Percentiles rank a stretch among this genome's conserved stretches.
phyloP scores from a whole-genome alignment of 2,113 vertebrate genomes.

The Tetrax tetrax region DNA sequence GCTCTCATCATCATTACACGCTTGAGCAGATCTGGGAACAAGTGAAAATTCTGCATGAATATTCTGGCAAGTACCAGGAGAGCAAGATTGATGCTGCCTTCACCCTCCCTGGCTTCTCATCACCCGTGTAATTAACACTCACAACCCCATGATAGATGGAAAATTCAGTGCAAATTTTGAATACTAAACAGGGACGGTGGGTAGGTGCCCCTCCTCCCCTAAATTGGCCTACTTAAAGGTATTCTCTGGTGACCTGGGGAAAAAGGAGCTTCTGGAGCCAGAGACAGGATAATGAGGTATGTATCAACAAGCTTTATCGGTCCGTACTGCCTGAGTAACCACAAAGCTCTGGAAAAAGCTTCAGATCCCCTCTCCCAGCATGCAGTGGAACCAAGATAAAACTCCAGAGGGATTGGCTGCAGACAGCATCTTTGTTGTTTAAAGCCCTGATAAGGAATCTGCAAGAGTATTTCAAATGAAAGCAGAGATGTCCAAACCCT shows the following conservation, averaged over 20 bases:
- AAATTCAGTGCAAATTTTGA: not conserved
- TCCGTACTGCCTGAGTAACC: not conserved
- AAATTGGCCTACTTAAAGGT: not conserved
- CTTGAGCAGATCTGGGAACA: not conserved
- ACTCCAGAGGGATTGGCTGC: not conserved
- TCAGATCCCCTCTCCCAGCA: not conserved
- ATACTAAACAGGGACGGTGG: not conserved
- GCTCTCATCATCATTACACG: not conserved
- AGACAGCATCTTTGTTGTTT: not conserved
- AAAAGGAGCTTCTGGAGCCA: not conserved
- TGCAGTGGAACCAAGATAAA: not conserved
- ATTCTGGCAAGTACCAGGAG: constrained; percentile 3
- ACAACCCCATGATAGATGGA: not conserved
- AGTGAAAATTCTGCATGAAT: not conserved
- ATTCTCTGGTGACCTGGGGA: not conserved
- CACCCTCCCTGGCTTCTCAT: not conserved
- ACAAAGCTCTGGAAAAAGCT: not conserved
- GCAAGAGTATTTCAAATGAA: not conserved
- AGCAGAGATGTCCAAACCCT: not conserved
- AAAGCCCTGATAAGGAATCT: not conserved
- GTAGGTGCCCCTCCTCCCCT: not conserved
- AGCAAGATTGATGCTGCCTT: not conserved
- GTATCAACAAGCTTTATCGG: not conserved
- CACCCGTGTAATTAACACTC: constrained; percentile 9
- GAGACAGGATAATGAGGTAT: not conserved